Conservation (phyloP, 2,797 vertebrate genomes). For the Setipinna tenuifilis region DNA sequence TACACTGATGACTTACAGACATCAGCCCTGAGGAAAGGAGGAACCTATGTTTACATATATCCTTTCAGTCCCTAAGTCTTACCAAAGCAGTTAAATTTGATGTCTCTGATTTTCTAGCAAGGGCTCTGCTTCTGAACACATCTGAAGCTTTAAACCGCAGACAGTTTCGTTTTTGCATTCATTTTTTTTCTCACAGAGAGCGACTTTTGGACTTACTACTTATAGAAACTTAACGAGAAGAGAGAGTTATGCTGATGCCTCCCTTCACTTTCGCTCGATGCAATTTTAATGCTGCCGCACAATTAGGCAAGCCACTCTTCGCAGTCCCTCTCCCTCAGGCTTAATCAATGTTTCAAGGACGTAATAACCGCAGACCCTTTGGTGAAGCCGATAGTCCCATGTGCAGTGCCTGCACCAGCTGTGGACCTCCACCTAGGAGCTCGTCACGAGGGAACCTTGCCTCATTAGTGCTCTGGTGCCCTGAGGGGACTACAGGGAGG, state of each 20-base stretch:
- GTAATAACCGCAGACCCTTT: not conserved
- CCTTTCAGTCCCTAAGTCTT: not conserved
- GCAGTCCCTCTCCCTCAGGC: conserved; percentile 27
- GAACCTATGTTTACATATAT: not conserved
- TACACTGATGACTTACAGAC: no score
- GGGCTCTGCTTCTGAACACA: not conserved
- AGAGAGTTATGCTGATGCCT: conserved; percentile 14
- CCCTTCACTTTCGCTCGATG: conserved; percentile 15
- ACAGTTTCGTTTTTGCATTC: not conserved
- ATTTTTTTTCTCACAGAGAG: not conserved
- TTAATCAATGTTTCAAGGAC: conserved; percentile 41
- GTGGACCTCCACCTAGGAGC: not conserved
- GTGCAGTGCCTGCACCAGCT: conserved; percentile 36
- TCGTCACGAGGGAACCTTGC: not conserved
- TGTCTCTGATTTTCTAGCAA: not conserved
- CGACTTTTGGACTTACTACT: not conserved
- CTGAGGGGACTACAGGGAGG: no score
- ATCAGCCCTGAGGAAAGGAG: not conserved
- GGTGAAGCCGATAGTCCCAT: conserved; percentile 48
- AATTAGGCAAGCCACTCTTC: conserved; percentile 30
- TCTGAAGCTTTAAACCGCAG: not conserved
- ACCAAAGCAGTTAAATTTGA: not conserved
- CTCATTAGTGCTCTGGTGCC: not conserved
- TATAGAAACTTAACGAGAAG: conserved; percentile 29
- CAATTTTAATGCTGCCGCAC: conserved; percentile 35